Evolutionary conservation across 2,797 vertebrate genomes (phyloP), one percentile per base, ranked within the genome.

Genomic region (Clarias platycephalus): DNA sequence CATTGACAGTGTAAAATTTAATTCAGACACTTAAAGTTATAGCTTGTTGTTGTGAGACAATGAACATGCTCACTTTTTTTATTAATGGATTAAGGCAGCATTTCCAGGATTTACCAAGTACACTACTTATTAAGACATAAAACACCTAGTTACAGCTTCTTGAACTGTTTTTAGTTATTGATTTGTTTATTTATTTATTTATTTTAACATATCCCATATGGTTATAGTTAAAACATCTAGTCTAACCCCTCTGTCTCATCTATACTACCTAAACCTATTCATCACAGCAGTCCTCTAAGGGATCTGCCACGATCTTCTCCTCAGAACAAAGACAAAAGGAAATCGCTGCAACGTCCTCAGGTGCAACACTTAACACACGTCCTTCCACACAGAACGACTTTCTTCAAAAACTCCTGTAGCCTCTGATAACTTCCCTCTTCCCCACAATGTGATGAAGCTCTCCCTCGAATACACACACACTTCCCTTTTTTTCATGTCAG

Each of bases 361-460:
- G 57, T 86, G 75, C 85, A 74, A 64, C 68, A 83, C 85, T 86
- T 81, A 62, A 84, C 82, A 86, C 85, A 83, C 58, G 58, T 74
- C 76, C 24, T 31, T 6, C n/a, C 74, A 12, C 81, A 79, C 53
- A 79, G 67, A 55, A 80, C 28, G 20, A 13, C 62, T 76, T 55
- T 78, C 64, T 82, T 77, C 62, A 67, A 85, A 81, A 85, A 84
- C 2, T 80, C 53, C 55, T 57, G 49, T 34, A 82, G 63, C 40
- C 57, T 57, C 67, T 64, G 58, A 83, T 80, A 24, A 86, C 40
- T 37, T 66, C 49, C 34, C 31, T 34, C 68, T 74, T 80, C 85
- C 60, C 68, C 44, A 83, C 81, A 83, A 28, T 40, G 74, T 63
- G 57, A 31, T 55, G 55, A 66, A 67, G 13, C 58, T 68, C 75